These are phyloP conservation scores for Nettapus auritus DNA, from an alignment of 2,113 vertebrate genomes.

Conservation along the genomic window DNA sequence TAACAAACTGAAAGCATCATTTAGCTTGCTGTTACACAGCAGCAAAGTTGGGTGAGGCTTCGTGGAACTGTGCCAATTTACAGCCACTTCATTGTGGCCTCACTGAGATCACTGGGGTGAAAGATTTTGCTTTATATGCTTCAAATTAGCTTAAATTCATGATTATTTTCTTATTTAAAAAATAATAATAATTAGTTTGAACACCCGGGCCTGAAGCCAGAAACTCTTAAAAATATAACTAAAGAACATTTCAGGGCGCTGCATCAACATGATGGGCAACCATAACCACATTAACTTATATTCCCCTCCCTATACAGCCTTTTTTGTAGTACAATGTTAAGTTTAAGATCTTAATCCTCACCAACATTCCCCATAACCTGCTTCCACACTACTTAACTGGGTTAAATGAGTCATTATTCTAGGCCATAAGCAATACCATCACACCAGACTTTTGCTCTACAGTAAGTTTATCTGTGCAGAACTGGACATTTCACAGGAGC, in stretches of 20 bases:
- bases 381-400: background rate
- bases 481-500: background rate
- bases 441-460: background rate
- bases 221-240: background rate
- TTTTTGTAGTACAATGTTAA: background rate
- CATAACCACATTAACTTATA: background rate
- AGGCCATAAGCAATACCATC: background rate
- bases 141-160: background rate
- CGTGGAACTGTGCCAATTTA: background rate
- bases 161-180: background rate
- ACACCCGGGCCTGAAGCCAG: background rate
- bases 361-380: background rate
- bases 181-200: background rate
- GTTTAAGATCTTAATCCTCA: background rate
- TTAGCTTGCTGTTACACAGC: background rate
- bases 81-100: background rate
- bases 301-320: background rate
- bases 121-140: background rate
- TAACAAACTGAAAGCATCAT: conserved; percentile 59
- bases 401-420: background rate
- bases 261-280: background rate
- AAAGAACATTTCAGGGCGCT: background rate
- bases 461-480: background rate
- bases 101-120: background rate
- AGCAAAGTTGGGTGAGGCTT: conserved; percentile 21